A percentile compares a stretch with the other conserved stretches of the same genome.
These are phyloP conservation scores for Cantharis lateralis DNA, from an alignment of 2,888 invertebrate genomes.

Conservation along the genomic window DNA sequence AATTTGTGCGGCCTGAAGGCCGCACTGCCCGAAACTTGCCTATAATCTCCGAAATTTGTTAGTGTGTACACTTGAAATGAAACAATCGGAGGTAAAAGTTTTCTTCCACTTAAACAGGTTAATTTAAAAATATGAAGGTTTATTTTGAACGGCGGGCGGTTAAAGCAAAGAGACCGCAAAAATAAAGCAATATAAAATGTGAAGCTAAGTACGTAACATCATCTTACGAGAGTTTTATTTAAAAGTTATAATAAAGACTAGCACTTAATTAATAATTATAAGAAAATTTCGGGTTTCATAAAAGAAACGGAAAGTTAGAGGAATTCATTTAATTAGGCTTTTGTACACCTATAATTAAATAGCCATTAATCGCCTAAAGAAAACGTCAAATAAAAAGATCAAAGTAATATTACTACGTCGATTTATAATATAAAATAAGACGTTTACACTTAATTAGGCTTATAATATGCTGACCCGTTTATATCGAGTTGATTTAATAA, in stretches of 20 bases:
- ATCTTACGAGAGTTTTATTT: neutral
- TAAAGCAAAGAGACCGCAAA: neutral
- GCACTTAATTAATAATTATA: neutral
- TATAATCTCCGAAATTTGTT: no score
- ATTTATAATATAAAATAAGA: slow-evolving; percentile 22
- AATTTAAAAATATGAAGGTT: neutral
- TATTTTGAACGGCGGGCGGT: neutral
- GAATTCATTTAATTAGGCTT: slow-evolving; percentile 32
- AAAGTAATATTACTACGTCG: slow-evolving; percentile 16
- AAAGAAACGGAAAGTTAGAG: slow-evolving; percentile 20
- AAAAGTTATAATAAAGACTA: neutral
- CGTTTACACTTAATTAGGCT: slow-evolving; percentile 20
- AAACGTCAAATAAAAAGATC: slow-evolving; percentile 23
- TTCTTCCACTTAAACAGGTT: no score
- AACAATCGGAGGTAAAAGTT: no score
- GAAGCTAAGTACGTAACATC: neutral
- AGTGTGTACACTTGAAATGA: no score
- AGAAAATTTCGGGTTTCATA: slow-evolving; percentile 16
- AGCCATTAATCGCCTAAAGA: slow-evolving; percentile 22
- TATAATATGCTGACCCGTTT: slow-evolving; percentile 12
- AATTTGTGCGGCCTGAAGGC: no score
- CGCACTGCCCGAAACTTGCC: no score
- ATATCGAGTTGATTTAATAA: slow-evolving; percentile 1
- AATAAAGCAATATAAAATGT: neutral
- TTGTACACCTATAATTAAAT: slow-evolving; percentile 30